Percentiles rank a stretch among this genome's conserved stretches.
phyloP scores from a whole-genome alignment of 2,888 invertebrate species.

The Lamellibrachia columna region DNA sequence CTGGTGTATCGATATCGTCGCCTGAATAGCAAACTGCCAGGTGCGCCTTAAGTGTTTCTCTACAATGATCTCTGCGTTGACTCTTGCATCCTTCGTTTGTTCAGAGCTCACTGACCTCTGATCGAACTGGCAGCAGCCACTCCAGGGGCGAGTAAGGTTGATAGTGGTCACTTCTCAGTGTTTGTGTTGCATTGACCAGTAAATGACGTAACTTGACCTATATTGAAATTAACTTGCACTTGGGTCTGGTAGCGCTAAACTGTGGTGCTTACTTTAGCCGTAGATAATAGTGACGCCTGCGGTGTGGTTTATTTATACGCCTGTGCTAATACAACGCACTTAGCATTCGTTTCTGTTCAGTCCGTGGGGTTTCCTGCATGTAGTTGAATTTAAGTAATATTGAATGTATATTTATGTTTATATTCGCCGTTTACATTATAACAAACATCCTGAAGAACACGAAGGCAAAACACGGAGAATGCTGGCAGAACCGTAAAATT shows the following conservation, averaged over 20 bases:
- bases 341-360: not conserved
- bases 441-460: no score
- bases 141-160: not conserved
- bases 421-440: no score
- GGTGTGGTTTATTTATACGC: not conserved
- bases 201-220: not conserved
- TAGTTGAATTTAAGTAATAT: not conserved
- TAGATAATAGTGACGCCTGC: not conserved
- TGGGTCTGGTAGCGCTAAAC: not conserved
- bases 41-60: not conserved
- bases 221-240: not conserved
- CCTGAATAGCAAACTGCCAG: not conserved
- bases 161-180: not conserved
- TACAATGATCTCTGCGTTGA: not conserved
- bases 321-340: not conserved
- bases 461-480: no score
- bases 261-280: not conserved
- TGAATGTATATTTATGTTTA: not conserved
- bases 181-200: not conserved
- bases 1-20: not conserved
- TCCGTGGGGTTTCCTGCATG: not conserved
- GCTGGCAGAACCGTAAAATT: no score
- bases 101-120: not conserved
- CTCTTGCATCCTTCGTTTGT: not conserved
- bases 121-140: not conserved